Conservation (phyloP, 2,888 invertebrate species). For the Tethea ocularis region DNA sequence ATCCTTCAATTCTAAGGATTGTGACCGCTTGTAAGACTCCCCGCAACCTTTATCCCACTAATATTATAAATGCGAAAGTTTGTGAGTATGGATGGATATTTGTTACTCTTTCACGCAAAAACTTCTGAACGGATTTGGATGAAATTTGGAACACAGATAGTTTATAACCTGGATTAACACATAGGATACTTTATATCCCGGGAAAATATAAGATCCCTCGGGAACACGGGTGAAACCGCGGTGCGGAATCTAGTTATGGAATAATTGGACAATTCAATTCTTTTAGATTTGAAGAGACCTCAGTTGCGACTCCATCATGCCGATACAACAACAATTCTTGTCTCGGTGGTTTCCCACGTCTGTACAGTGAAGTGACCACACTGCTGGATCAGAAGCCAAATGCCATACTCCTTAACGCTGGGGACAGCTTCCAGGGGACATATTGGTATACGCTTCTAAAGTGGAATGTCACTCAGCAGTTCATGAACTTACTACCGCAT, state of each 20-base stretch:
- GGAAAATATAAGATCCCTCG: no score
- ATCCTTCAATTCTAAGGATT: not conserved
- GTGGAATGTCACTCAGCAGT: conserved; percentile 89
- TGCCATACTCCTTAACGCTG: conserved; percentile 90
- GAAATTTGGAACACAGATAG: no score
- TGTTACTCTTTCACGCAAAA: no score
- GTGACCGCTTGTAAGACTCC: no score
- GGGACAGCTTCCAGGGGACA: conserved; percentile 93
- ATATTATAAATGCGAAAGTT: no score
- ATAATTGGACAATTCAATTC: not conserved
- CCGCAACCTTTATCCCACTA: no score
- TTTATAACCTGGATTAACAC: no score
- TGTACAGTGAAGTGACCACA: conserved; percentile 82
- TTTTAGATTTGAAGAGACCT: conserved; percentile 85
- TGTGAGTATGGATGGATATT: no score
- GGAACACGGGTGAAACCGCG: no score
- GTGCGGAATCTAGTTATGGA: no score
- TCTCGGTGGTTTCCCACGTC: conserved; percentile 88
- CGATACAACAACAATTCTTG: conserved; percentile 80
- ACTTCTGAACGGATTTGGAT: no score
- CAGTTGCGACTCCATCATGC: conserved; percentile 82
- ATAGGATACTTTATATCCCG: no score
- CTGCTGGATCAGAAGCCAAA: conserved; percentile 77
- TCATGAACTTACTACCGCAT: conserved; percentile 89
- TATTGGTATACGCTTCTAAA: conserved; percentile 91